phyloP scores from a whole-genome alignment of 1,140 invertebrate genomes.

The Nephila pilipes region DNA sequence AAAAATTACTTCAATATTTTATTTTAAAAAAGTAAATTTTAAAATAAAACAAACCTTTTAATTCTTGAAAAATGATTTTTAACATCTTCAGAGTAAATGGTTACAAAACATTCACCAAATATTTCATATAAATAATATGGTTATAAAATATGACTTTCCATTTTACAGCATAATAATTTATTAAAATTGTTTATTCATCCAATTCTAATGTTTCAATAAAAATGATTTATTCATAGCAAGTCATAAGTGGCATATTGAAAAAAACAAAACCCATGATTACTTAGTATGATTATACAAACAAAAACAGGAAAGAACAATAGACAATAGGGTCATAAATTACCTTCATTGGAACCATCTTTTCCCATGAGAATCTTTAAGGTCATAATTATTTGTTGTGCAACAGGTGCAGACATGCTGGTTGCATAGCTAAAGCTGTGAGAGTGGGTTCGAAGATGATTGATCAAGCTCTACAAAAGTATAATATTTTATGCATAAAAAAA shows the following conservation, averaged over 20 bases:
- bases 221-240: no score
- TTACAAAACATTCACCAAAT: no score
- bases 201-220: no score
- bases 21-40: no score
- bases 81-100: no score
- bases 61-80: no score
- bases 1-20: no score
- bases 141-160: no score
- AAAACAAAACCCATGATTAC: background rate
- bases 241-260: background rate
- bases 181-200: no score
- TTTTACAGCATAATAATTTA: no score
- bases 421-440: conserved; percentile 95
- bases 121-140: no score
- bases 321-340: conserved; percentile 28
- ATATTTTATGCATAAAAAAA: background rate
- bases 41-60: no score
- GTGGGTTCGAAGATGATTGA: conserved; percentile 89
- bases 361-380: conserved; percentile 76
- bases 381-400: conserved; percentile 94
- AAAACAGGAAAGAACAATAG: background rate
- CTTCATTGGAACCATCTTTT: conserved; percentile 72
- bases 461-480: conserved; percentile 83
- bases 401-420: conserved; percentile 92
- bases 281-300: background rate